Conservation (phyloP, 2,797 vertebrate genomes). For the Sardinella longiceps region DNA sequence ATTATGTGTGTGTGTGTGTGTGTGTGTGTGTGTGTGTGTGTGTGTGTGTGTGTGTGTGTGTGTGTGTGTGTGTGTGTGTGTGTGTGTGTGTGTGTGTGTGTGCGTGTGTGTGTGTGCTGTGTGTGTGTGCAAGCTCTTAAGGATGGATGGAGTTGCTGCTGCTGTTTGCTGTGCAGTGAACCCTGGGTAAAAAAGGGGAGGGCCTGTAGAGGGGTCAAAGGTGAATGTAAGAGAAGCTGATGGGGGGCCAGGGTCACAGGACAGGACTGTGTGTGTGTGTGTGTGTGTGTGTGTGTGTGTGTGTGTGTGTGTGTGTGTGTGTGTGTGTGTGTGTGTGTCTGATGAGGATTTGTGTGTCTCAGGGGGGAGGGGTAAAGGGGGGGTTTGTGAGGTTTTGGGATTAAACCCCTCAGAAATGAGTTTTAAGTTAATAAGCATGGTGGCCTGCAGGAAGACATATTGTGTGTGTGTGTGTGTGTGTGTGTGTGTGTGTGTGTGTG, state of each 20-base stretch:
- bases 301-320: not conserved
- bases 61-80: not conserved
- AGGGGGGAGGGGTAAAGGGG: conserved; percentile 66
- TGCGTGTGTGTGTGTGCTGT: conserved; percentile 33
- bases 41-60: not conserved
- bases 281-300: conserved; percentile 2
- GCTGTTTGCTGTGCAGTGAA: conserved; percentile 31
- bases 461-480: conserved; percentile 37
- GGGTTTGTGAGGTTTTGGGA: conserved; percentile 61
- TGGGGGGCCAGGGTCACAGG: conserved; percentile 47
- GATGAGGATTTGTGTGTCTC: conserved; percentile 1
- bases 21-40: not conserved
- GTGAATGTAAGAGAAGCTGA: conserved; percentile 57
- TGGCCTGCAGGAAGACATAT: conserved; percentile 51
- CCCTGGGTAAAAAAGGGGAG: conserved; percentile 28
- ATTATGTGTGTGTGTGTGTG: not conserved
- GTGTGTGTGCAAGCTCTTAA: conserved; percentile 35
- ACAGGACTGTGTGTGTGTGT: not conserved
- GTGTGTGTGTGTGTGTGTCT: not conserved
- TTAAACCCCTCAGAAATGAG: conserved; percentile 70
- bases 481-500: conserved; percentile 28
- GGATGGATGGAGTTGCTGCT: conserved; percentile 58
- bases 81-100: not conserved
- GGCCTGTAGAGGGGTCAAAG: conserved; percentile 41
- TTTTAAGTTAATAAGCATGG: conserved; percentile 70